Evolutionary conservation across 1,140 invertebrate genomes (phyloP).

Genomic region (Drosophila auraria): DNA sequence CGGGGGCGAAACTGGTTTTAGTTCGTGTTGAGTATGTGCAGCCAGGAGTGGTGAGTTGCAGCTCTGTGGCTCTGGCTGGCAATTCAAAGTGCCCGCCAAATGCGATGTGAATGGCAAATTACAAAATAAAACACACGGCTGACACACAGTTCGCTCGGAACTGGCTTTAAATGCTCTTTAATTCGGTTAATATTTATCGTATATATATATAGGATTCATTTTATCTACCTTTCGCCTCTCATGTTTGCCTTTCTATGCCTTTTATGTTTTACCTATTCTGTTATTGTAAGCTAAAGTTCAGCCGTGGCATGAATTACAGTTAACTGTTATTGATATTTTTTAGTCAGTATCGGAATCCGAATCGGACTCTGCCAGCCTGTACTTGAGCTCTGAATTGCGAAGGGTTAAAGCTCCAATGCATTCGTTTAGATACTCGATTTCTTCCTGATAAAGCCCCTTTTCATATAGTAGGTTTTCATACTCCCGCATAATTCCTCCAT

Average conservation of each 20-base stretch:
- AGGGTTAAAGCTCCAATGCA: slow-evolving; percentile 22
- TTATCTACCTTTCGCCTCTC: neutral
- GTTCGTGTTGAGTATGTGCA: neutral
- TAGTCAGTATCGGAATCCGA: slow-evolving; percentile 24
- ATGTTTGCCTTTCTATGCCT: neutral
- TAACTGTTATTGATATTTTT: slow-evolving; percentile 5
- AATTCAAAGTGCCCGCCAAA: neutral
- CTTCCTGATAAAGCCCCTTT: slow-evolving; percentile 49
- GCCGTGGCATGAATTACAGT: too few relatives aligned
- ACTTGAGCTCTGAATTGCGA: slow-evolving; percentile 9
- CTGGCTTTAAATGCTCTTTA: neutral
- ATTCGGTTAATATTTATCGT: neutral
- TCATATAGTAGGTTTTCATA: slow-evolving; percentile 61
- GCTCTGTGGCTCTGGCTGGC: neutral
- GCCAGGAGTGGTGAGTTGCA: neutral
- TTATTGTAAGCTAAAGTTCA: too few relatives aligned
- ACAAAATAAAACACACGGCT: neutral
- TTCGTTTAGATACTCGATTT: slow-evolving; percentile 51
- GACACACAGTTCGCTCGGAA: neutral
- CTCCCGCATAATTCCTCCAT: slow-evolving; percentile 25
- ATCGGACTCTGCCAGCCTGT: neutral
- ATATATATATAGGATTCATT: neutral
- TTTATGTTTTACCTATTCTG: neutral
- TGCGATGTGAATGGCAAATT: slow-evolving; percentile 6
- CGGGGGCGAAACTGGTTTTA: slow-evolving; percentile 1